phyloP scores from a whole-genome alignment of 2,113 vertebrate species.

The Microcebus ravelobensis region DNA sequence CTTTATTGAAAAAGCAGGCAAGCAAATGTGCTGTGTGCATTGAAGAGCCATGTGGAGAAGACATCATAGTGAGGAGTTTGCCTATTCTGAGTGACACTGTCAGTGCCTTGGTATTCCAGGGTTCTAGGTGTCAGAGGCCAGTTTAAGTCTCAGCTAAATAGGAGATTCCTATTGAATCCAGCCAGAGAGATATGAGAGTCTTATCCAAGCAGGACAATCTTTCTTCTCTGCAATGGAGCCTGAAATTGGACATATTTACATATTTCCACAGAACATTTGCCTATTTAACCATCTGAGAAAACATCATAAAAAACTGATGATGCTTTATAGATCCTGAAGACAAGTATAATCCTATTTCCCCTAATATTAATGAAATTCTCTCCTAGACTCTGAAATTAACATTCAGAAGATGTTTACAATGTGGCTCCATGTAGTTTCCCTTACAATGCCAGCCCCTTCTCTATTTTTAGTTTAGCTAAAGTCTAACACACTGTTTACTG shows the following conservation, averaged over 20 bases:
- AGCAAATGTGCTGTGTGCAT: background rate
- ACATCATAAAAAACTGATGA: background rate
- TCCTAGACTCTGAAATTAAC: slow-evolving; percentile 1
- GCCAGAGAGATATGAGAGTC: background rate
- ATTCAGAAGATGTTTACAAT: slow-evolving; percentile 21
- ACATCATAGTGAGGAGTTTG: background rate
- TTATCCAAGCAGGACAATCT: background rate
- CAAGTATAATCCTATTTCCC: slow-evolving; percentile 17
- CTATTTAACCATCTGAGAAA: slow-evolving; percentile 5
- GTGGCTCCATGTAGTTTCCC: background rate
- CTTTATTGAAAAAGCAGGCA: background rate
- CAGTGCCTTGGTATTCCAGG: background rate
- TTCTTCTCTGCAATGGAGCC: background rate
- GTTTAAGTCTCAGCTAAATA: background rate
- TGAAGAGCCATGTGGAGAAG: background rate
- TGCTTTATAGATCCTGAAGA: slow-evolving; percentile 38
- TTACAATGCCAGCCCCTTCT: background rate
- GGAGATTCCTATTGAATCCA: background rate
- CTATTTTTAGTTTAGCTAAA: background rate
- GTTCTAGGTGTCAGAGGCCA: background rate
- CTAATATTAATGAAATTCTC: slow-evolving; percentile 21
- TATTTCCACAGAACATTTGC: background rate
- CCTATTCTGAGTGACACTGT: background rate
- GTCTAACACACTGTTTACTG: slow-evolving; percentile 10
- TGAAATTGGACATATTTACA: background rate